Percentiles rank a stretch among this genome's conserved stretches.
phyloP scores from a whole-genome alignment of 2,797 vertebrate species.

The Pteropus rufus region DNA sequence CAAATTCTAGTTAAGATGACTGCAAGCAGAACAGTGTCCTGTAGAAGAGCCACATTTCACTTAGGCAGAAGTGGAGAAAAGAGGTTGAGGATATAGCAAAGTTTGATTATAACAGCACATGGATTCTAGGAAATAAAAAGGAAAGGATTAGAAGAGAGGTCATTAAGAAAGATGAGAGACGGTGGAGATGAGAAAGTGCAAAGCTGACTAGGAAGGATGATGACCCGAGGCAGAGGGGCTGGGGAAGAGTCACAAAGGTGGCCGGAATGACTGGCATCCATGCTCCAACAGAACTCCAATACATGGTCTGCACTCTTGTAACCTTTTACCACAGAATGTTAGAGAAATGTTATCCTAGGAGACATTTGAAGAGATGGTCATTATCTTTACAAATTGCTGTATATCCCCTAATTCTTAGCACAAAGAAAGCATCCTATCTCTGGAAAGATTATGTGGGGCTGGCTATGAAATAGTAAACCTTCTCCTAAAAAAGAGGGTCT shows the following conservation, averaged over 20 bases:
- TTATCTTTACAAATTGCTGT: neutral
- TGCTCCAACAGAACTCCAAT: neutral
- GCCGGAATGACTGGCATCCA: neutral
- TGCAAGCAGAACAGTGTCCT: neutral
- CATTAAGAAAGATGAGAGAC: neutral
- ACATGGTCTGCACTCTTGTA: neutral
- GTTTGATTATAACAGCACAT: neutral
- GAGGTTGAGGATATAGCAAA: neutral
- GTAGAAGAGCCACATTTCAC: neutral
- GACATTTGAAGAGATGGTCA: neutral
- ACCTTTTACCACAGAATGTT: neutral
- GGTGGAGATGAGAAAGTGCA: neutral
- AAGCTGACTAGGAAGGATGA: neutral
- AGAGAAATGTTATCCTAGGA: neutral
- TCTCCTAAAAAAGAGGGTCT: neutral
- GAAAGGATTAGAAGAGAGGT: neutral
- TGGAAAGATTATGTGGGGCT: neutral
- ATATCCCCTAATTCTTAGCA: neutral
- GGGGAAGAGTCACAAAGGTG: neutral
- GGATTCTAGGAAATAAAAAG: neutral
- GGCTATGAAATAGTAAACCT: neutral
- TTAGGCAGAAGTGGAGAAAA: neutral
- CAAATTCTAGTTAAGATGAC: neutral
- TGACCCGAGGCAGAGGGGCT: neutral
- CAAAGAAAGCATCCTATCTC: constrained; percentile 4